Percentiles rank a stretch among this genome's conserved stretches.
Conservation (phyloP, 2,113 vertebrate species). For the Mustela nigripes region DNA sequence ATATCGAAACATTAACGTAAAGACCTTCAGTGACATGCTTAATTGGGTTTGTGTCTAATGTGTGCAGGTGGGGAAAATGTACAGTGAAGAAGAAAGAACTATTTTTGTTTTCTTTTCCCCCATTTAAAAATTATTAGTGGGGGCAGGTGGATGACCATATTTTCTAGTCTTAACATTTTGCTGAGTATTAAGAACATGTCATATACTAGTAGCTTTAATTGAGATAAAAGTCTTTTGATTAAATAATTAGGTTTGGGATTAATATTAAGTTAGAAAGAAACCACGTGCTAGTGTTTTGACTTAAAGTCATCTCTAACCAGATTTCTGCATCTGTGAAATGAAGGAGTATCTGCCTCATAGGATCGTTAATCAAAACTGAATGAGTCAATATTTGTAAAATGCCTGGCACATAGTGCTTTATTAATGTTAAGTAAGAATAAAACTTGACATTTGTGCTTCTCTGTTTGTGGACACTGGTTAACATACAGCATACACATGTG, state of each 20-base stretch:
- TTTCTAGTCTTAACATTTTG: slow-evolving; percentile 1
- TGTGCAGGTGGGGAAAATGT: background rate
- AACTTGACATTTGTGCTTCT: background rate
- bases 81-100: background rate
- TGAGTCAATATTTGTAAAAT: background rate
- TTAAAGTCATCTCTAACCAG: background rate
- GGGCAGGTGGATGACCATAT: background rate
- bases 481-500: background rate
- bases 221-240: slow-evolving; percentile 31
- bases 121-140: background rate
- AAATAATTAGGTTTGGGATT: slow-evolving; percentile 3
- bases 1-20: background rate
- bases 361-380: background rate
- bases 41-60: slow-evolving; percentile 6
- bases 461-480: background rate
- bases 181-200: slow-evolving; percentile 29
- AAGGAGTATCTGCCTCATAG: background rate
- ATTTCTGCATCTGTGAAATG: slow-evolving; percentile 12
- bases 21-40: background rate
- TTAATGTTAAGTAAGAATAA: background rate
- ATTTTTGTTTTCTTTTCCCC: background rate
- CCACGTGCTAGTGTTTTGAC: background rate
- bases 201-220: slow-evolving; percentile 3
- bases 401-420: background rate
- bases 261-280: slow-evolving; percentile 17